Evolutionary conservation across 2,113 vertebrate genomes (phyloP).

Genomic region (Cynocephalus volans): DNA sequence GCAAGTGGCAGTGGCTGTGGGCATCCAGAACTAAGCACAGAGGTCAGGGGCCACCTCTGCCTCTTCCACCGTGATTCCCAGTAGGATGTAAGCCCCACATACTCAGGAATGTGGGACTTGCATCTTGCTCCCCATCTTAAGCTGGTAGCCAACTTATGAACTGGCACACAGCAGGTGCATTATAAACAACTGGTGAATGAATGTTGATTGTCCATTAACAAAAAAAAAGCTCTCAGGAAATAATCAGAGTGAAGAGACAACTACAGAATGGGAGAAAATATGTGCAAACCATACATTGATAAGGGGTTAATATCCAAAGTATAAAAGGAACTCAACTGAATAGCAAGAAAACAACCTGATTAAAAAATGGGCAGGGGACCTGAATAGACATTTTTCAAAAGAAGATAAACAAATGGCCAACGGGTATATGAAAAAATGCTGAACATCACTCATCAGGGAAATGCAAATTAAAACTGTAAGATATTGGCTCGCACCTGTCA

Average conservation of each 20-base stretch:
- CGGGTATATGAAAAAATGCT: neutral
- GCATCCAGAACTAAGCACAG: fast-evolving
- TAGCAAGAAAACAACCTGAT: neutral
- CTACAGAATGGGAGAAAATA: neutral
- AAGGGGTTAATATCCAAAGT: neutral
- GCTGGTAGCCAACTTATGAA: neutral
- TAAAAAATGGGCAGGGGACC: neutral
- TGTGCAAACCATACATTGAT: neutral
- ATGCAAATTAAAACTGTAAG: neutral
- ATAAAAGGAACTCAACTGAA: neutral
- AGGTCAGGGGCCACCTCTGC: neutral
- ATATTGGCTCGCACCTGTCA: neutral
- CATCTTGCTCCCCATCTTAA: neutral
- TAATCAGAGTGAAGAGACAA: neutral
- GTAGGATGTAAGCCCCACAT: fast-evolving
- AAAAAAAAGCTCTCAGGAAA: neutral
- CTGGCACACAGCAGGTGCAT: neutral
- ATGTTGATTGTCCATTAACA: neutral
- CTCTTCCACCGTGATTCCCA: neutral
- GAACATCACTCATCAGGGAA: neutral
- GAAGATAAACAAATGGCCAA: neutral
- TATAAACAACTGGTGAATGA: neutral
- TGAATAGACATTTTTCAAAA: neutral
- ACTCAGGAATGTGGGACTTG: neutral
- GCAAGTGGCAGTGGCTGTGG: fast-evolving